Evolutionary conservation across 37 sponge, comb jelly and placozoan species (phyloP).

Genomic region (Eunapius fragilis): DNA sequence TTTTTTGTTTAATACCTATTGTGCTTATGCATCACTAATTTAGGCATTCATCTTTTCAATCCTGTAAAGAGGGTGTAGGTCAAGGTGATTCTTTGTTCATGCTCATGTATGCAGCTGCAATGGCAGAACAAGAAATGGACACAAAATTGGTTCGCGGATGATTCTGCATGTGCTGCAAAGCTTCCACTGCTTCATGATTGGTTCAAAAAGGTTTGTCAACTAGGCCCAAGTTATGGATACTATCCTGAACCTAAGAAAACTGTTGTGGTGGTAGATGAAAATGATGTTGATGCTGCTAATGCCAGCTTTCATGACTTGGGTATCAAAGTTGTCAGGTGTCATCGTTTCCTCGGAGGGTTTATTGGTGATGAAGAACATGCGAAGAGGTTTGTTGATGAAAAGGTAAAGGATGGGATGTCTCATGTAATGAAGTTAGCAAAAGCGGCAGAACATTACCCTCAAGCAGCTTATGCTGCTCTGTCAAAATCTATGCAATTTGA

Average conservation of each 20-base stretch:
- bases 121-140: not conserved
- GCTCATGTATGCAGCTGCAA: no score
- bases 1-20: no score
- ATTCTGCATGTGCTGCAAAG: slow-evolving; percentile 44
- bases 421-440: not conserved
- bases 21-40: no score
- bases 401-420: slow-evolving; percentile 1
- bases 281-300: not conserved
- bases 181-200: slow-evolving; percentile 13
- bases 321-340: no score
- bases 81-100: no score
- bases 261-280: slow-evolving; percentile 9
- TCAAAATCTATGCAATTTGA: no score
- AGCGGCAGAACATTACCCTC: slow-evolving; percentile 11
- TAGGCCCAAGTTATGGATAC: slow-evolving; percentile 50
- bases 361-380: slow-evolving; percentile 11
- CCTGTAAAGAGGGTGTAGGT: no score
- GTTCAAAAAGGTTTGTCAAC: slow-evolving; percentile 18
- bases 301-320: no score
- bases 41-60: no score
- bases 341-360: no score
- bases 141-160: slow-evolving; percentile 56
- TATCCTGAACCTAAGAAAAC: slow-evolving; percentile 35
- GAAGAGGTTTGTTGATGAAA: not conserved
- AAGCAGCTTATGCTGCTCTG: slow-evolving; percentile 9